Base-by-base conservation (phyloP, 2,113 vertebrate species). In the Charadrius vociferus region DNA sequence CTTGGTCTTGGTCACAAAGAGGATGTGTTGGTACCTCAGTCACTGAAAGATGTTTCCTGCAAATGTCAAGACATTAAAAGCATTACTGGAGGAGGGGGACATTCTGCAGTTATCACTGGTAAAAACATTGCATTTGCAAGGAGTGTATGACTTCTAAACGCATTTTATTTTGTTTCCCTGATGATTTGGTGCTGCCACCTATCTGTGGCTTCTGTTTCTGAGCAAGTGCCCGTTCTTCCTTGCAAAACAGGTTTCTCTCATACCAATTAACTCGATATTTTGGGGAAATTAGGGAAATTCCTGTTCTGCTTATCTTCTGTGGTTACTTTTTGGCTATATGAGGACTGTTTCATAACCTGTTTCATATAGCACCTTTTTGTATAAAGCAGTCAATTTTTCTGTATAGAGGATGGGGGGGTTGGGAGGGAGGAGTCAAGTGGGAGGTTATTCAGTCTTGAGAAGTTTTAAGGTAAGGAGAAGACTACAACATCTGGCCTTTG, bases 21-120 rank as follows among this genome's bases (percentile, higher is more conserved):
- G 91, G 99, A 99, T 96, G 97, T 97, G 71, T 52, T 97, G 30
- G 81, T 96, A 62, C 99, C 99, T 34, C 97, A 98, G 95, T 81
- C 80, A 20, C 94, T 95, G 97, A 93, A 80, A 92, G 97, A 94
- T 70, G 97, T 98, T 94, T 93, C 92, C 91, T 97, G 95, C 77
- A 72, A 95, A 49, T 66, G 95, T 67, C 58, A 39, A 39, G 56
- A 75, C 16, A 36, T 99, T 52, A 97, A 83, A 86, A 94, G 82
- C 30, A 86, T 99, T 50, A 87, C 95, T 12, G 99, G 99, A 88
- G 99, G 99, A 89, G 99, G 99, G 11, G 99, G 99, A 49, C 99
- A 99, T 93, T 98, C 99, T 21, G 98, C 97, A 70, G 41, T 98
- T 77, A 79, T 99, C 72, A 99, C 99, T 53, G 99, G 99, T 99